A percentile compares a stretch with the other conserved stretches of the same genome.
These are phyloP conservation scores for Strix aluco DNA, from an alignment of 2,113 vertebrate genomes.

Conservation along the genomic window DNA sequence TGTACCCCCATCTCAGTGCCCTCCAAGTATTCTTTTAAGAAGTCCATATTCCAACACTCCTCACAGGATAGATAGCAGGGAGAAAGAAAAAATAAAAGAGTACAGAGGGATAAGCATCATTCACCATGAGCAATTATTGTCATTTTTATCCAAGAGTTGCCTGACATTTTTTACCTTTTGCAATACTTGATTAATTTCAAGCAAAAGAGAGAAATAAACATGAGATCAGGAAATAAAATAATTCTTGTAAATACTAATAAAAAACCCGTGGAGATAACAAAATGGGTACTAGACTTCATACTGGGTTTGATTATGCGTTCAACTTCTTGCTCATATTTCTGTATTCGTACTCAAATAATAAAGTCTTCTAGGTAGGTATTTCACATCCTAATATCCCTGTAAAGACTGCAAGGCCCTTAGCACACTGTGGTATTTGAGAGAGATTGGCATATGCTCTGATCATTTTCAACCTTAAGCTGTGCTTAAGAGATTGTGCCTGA, in stretches of 20 bases:
- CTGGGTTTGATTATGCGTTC: not conserved
- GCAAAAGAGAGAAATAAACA: not conserved
- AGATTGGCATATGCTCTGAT: not conserved
- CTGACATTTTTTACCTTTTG: not conserved
- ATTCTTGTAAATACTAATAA: not conserved
- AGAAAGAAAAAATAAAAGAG: not conserved
- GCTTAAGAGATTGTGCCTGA: not conserved
- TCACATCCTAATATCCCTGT: not conserved
- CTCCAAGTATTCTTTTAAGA: not conserved
- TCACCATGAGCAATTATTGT: not conserved
- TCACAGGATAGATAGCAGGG: not conserved
- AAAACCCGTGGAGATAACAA: not conserved
- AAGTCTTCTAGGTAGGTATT: not conserved
- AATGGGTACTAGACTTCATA: not conserved
- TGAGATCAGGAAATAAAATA: not conserved
- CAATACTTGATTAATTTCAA: not conserved
- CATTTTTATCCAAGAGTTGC: not conserved
- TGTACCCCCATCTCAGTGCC: not conserved
- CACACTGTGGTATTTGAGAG: not conserved
- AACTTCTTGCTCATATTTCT: not conserved
- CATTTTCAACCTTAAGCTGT: not conserved
- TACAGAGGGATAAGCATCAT: not conserved
- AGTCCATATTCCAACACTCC: not conserved
- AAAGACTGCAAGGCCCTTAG: not conserved
- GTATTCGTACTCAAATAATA: not conserved